Evolutionary conservation across 2,888 invertebrate genomes (phyloP).

Genomic region (Euzetes globulus): DNA sequence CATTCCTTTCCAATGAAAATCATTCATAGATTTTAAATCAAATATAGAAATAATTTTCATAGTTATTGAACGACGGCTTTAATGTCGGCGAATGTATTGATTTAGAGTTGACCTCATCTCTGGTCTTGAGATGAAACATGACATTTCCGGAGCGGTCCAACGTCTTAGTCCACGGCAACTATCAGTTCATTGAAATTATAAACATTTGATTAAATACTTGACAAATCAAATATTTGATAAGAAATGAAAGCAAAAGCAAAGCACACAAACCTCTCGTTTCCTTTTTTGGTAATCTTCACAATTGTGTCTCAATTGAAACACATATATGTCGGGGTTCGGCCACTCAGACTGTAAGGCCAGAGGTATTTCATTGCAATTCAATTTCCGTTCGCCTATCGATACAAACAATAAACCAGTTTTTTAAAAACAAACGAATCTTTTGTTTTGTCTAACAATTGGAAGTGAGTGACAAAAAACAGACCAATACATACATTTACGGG

Average conservation of each 20-base stretch:
- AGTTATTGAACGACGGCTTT: slow-evolving; percentile 53
- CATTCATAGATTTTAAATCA: slow-evolving; percentile 45
- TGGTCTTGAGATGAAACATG: slow-evolving; percentile 33
- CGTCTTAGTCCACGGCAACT: slow-evolving; percentile 39
- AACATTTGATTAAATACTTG: background rate
- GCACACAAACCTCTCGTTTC: slow-evolving; percentile 20
- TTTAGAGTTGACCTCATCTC: slow-evolving; percentile 24
- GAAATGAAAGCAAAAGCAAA: background rate
- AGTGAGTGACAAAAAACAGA: background rate
- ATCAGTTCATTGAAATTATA: background rate
- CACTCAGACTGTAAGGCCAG: slow-evolving; percentile 69
- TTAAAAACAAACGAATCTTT: background rate
- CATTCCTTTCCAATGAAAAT: background rate
- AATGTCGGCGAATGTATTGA: slow-evolving; percentile 29
- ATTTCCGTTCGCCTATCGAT: slow-evolving; percentile 63
- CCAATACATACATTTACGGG: slow-evolving; percentile 42
- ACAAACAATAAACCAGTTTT: slow-evolving; percentile 22
- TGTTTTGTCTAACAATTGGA: slow-evolving; percentile 11
- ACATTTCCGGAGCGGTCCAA: slow-evolving; percentile 36
- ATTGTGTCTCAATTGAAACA: slow-evolving; percentile 63
- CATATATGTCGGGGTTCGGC: slow-evolving; percentile 57
- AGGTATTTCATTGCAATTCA: slow-evolving; percentile 78
- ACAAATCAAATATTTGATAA: slow-evolving; percentile 18
- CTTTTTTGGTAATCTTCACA: background rate
- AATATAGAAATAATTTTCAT: slow-evolving; percentile 62